These are phyloP conservation scores for Anastatus disparis DNA, from an alignment of 1,140 invertebrate species.

Conservation along the genomic window DNA sequence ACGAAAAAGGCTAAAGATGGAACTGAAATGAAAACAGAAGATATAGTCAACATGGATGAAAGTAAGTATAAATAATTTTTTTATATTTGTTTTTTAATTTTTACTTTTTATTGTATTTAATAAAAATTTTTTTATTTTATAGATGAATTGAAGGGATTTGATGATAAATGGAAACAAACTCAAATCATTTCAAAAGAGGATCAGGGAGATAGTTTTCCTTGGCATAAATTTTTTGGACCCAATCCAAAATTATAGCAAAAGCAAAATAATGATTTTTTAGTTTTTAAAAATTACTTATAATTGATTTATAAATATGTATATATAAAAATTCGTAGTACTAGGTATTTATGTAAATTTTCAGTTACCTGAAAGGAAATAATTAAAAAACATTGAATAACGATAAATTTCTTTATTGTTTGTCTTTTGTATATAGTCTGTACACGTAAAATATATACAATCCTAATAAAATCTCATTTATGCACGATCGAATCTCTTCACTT, in stretches of 20 bases:
- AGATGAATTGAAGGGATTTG: constrained; percentile 53
- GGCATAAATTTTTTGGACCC: constrained; percentile 57
- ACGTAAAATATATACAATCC: constrained; percentile 47
- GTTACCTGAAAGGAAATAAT: constrained; percentile 23
- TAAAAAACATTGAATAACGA: constrained; percentile 30
- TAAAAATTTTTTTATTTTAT: constrained; percentile 43
- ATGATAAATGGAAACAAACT: constrained; percentile 43
- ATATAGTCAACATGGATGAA: constrained; percentile 64
- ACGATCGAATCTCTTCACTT: constrained; percentile 27
- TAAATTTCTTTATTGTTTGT: constrained; percentile 43
- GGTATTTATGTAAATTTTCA: constrained; percentile 23
- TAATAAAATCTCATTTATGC: constrained; percentile 41
- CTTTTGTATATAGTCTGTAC: constrained; percentile 40
- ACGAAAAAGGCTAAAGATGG: constrained; percentile 64
- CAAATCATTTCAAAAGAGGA: constrained; percentile 36
- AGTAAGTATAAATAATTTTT: constrained; percentile 50
- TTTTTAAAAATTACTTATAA: constrained; percentile 21
- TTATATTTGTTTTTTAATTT: constrained; percentile 11
- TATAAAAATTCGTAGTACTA: constrained; percentile 33
- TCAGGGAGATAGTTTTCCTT: constrained; percentile 51
- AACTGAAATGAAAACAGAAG: constrained; percentile 61
- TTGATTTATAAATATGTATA: constrained; percentile 33
- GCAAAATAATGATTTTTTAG: not conserved
- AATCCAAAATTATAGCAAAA: constrained; percentile 55
- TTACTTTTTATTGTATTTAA: constrained; percentile 37